Evolutionary conservation across 2,797 vertebrate species (phyloP), one percentile per base, ranked within the genome.

Genomic region (Falco cherrug): DNA sequence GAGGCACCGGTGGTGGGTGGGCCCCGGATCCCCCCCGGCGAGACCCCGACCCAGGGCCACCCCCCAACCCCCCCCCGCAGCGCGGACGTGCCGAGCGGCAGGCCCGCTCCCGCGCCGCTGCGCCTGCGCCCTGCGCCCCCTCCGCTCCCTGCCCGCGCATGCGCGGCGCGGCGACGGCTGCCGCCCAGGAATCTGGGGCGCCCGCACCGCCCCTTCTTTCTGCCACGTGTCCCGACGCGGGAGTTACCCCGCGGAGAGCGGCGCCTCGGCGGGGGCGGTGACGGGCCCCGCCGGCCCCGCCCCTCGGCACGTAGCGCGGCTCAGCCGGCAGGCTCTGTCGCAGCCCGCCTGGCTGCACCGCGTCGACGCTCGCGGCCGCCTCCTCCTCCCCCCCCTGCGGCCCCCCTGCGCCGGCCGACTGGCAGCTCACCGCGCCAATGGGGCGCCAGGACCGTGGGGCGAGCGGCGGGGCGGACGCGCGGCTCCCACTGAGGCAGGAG

Each of bases 141-240:
- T 9, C 7, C 35, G 35, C 35, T 35, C 35, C 35, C 35, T 35
- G 35, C 35, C 35, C 35, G 35, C 35, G 35, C 35, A 35, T 35
- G 35, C 35, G 35, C 35, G 35, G 35, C 35, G 35, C 35, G 9
- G 35, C 35, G 35, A 35, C 35, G 35, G 35, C 35, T 35, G 35
- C 35, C 35, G 35, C 35, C 35, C 35, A 35, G 35, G 35, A 35
- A 35, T 35, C 35, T 35, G 35, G 35, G 35, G 35, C 35, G 35
- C 35, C 35, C 35, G 35, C 35, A 35, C 97, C 94, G 97, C 97
- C 97, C 97, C 97, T 96, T 87, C 82, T 37, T 82, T 86, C 83
- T 73, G 97, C 97, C 93, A 96, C 91, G 83, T 91, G 94, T 89
- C 91, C 89, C 73, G 85, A 79, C 81, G 89, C 91, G 81, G 91